phyloP scores from a whole-genome alignment of 2,113 vertebrate genomes.

The Psephotus haematonotus region DNA sequence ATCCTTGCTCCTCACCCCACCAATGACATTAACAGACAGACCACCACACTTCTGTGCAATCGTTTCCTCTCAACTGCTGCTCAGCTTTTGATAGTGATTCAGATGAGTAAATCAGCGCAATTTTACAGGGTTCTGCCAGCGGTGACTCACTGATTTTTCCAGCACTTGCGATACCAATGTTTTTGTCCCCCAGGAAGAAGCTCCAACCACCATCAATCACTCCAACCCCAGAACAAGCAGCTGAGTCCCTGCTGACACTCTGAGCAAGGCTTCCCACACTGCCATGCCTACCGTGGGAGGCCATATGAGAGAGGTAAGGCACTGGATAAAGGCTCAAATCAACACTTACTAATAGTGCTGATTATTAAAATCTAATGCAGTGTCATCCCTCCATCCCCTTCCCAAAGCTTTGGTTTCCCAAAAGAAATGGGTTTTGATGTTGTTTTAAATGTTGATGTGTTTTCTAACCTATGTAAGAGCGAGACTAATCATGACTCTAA shows the following conservation, averaged over 20 bases:
- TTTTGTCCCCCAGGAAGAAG: neutral
- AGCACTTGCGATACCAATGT: neutral
- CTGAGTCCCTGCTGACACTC: neutral
- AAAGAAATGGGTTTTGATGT: neutral
- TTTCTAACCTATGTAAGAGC: neutral
- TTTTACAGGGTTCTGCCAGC: slow-evolving; percentile 5
- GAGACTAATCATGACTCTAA: neutral
- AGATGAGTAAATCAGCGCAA: neutral
- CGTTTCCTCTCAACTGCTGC: neutral
- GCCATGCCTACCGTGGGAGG: accelerated
- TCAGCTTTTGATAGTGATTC: neutral
- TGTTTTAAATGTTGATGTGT: neutral
- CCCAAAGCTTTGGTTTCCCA: neutral
- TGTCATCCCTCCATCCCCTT: neutral
- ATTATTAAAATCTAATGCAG: neutral
- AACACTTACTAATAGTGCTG: neutral
- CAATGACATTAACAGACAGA: neutral
- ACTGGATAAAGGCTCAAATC: neutral
- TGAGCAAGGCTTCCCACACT: neutral
- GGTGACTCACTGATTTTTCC: slow-evolving; percentile 25
- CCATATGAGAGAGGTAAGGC: accelerated
- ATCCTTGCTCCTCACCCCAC: neutral
- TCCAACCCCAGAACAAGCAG: neutral
- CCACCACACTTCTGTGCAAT: neutral
- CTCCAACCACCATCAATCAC: neutral